Evolutionary conservation across 2,888 invertebrate genomes (phyloP).

Genomic region (Agrotis clavis): DNA sequence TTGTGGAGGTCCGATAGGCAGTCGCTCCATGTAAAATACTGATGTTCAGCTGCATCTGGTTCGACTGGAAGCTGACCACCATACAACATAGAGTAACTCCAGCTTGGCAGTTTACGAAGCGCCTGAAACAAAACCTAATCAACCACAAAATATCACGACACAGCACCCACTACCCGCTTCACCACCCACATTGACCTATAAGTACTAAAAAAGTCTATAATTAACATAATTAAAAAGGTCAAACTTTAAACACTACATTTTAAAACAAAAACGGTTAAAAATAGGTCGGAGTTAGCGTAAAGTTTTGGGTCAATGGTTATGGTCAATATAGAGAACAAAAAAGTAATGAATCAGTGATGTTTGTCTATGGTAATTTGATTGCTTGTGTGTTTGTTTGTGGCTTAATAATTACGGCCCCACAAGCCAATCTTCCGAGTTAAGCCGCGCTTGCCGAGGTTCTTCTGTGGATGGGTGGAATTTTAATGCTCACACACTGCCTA

Average conservation of each 20-base stretch:
- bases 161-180: slow-evolving; percentile 9
- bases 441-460: too few species aligned
- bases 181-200: not conserved
- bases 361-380: not conserved
- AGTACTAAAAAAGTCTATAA: slow-evolving; percentile 13
- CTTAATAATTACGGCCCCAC: too few species aligned
- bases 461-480: too few species aligned
- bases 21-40: too few species aligned
- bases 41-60: too few species aligned
- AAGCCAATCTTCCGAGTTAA: too few species aligned
- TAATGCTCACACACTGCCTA: too few species aligned
- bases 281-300: slow-evolving; percentile 30
- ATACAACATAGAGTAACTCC: too few species aligned
- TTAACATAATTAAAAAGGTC: slow-evolving; percentile 29
- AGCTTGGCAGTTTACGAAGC: too few species aligned
- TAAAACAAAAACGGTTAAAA: slow-evolving; percentile 30
- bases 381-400: not conserved
- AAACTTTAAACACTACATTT: slow-evolving; percentile 38
- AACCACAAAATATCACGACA: not conserved
- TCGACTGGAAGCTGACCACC: too few species aligned
- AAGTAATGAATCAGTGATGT: slow-evolving; percentile 18
- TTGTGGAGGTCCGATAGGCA: too few species aligned
- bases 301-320: slow-evolving; percentile 27
- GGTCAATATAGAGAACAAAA: slow-evolving; percentile 20
- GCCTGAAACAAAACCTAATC: too few species aligned